Evolutionary conservation across 2,113 vertebrate species (phyloP).

Genomic region (Potamarius usumacintae): DNA sequence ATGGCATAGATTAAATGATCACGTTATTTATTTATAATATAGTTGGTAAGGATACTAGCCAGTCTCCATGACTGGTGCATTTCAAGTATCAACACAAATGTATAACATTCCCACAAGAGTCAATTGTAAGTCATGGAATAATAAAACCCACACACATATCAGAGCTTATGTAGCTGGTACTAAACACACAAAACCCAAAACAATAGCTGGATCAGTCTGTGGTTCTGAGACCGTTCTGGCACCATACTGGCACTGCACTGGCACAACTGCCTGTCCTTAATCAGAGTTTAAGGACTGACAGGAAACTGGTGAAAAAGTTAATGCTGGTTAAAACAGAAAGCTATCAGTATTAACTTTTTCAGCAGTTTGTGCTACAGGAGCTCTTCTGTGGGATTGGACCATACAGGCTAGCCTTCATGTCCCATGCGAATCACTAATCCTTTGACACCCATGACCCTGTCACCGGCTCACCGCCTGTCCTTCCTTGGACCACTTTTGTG

Average conservation of each 20-base stretch:
- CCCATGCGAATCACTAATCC: too few relatives aligned
- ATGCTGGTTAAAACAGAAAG: too few relatives aligned
- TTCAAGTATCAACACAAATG: constrained; percentile 16
- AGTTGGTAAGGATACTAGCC: neutral
- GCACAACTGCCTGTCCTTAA: neutral
- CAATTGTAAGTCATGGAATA: neutral
- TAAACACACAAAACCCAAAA: constrained; percentile 2
- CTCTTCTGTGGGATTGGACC: too few relatives aligned
- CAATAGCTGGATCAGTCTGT: neutral
- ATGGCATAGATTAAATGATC: neutral
- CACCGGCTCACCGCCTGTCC: too few relatives aligned
- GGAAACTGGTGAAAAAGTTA: too few relatives aligned
- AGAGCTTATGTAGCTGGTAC: neutral
- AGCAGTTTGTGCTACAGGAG: too few relatives aligned
- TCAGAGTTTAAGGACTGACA: neutral
- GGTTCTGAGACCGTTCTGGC: neutral
- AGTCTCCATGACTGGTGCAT: neutral
- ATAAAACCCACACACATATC: constrained; percentile 19
- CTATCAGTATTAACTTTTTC: too few relatives aligned
- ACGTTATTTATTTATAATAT: neutral
- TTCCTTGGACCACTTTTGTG: too few relatives aligned
- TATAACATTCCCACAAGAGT: constrained; percentile 3
- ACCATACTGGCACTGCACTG: neutral
- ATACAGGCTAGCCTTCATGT: too few relatives aligned
- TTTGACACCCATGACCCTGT: too few relatives aligned